Conservation (phyloP, 1,140 invertebrate species). For the Papilio helenus region DNA sequence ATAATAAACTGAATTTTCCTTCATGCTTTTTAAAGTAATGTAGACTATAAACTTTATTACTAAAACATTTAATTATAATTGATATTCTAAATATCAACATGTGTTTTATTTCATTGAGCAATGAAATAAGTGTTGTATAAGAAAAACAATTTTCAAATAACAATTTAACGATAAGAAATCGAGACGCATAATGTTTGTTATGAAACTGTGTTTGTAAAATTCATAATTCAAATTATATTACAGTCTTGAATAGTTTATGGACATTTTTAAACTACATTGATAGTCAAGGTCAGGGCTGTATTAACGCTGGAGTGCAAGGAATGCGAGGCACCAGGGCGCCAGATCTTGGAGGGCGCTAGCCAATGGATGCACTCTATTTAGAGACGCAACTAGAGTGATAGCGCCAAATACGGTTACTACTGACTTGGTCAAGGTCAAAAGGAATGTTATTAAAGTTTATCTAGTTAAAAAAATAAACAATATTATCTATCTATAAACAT, state of each 20-base stretch:
- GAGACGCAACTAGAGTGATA: background rate
- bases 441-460: background rate
- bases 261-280: too few relatives aligned
- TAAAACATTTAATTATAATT: background rate
- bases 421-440: background rate
- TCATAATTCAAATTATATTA: too few relatives aligned
- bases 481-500: background rate
- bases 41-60: background rate
- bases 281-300: too few relatives aligned
- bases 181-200: too few relatives aligned
- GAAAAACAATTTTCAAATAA: too few relatives aligned
- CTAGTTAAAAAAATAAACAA: background rate
- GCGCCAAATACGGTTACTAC: background rate
- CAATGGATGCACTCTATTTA: background rate
- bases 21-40: background rate
- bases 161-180: too few relatives aligned
- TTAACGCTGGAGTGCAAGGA: too few relatives aligned
- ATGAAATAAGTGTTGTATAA: too few relatives aligned
- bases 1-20: background rate
- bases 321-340: too few relatives aligned
- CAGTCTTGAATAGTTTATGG: too few relatives aligned
- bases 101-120: background rate
- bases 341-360: too few relatives aligned
- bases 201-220: too few relatives aligned
- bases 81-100: background rate